These are phyloP conservation scores for Nasonia longicornis DNA, from an alignment of 1,140 invertebrate genomes.

Conservation along the genomic window DNA sequence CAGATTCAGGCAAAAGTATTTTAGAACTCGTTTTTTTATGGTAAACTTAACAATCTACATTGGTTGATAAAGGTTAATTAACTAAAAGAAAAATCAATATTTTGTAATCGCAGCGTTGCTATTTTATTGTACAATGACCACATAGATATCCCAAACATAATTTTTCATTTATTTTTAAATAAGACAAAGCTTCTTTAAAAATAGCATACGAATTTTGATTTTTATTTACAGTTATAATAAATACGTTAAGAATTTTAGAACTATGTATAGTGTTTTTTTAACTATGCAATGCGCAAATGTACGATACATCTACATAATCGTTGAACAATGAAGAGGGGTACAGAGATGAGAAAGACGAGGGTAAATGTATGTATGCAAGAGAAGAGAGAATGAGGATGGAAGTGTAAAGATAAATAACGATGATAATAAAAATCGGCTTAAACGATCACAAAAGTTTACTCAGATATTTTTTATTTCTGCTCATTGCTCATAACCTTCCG, in stretches of 20 bases:
- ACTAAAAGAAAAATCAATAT: neutral
- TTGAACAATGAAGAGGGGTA: neutral
- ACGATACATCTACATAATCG: slow-evolving; percentile 41
- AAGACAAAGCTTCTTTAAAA: slow-evolving; percentile 45
- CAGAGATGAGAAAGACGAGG: neutral
- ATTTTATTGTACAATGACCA: slow-evolving; percentile 40
- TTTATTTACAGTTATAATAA: slow-evolving; percentile 42
- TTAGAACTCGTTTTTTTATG: neutral
- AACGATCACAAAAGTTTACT: slow-evolving; percentile 8
- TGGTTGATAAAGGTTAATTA: neutral
- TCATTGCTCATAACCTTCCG: slow-evolving; percentile 39
- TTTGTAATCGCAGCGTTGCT: slow-evolving; percentile 42
- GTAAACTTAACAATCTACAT: no score
- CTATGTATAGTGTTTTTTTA: slow-evolving; percentile 48
- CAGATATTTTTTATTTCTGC: slow-evolving; percentile 40
- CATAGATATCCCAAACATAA: slow-evolving; percentile 10
- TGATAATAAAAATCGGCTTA: neutral
- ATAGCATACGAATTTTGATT: slow-evolving; percentile 38
- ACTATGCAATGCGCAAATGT: slow-evolving; percentile 50
- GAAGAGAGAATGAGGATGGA: neutral
- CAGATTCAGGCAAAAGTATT: neutral
- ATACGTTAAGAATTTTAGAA: slow-evolving; percentile 32
- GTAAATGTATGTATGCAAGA: neutral
- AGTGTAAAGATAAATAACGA: neutral
- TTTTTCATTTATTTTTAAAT: neutral